Evolutionary conservation across 2,113 vertebrate species (phyloP).

Genomic region (Lutjanus erythropterus): DNA sequence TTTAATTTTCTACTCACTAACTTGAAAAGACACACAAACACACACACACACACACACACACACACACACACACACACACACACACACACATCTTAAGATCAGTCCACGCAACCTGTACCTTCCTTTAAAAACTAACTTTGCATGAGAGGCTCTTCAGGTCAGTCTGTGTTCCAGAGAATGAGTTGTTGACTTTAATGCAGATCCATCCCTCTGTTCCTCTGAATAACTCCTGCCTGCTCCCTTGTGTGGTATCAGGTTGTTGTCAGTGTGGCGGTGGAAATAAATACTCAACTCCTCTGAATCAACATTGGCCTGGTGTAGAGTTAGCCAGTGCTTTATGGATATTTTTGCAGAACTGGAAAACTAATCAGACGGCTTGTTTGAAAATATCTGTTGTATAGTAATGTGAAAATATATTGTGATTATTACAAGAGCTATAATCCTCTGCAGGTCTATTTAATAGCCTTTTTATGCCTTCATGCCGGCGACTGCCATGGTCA

Average conservation of each 20-base stretch:
- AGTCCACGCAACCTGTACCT: no score
- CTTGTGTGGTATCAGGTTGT: slow-evolving; percentile 10
- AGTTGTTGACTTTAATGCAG: slow-evolving; percentile 29
- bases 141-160: no score
- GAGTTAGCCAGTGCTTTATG: background rate
- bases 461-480: background rate
- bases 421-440: background rate
- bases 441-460: background rate
- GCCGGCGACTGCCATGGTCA: no score
- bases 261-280: slow-evolving; percentile 17
- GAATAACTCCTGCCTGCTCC: slow-evolving; percentile 17
- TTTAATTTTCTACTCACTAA: no score
- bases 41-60: background rate
- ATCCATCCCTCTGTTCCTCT: slow-evolving; percentile 19
- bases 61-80: background rate
- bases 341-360: background rate
- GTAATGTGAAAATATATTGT: background rate
- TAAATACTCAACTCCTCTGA: slow-evolving; percentile 9
- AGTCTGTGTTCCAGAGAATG: slow-evolving; percentile 29
- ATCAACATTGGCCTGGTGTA: background rate
- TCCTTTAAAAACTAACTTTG: no score
- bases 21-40: background rate
- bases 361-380: background rate
- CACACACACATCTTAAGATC: slow-evolving; percentile 1
- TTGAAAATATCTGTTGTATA: background rate